Base-by-base conservation (phyloP, 2,888 invertebrate genomes). In the Galeruca laticollis region DNA sequence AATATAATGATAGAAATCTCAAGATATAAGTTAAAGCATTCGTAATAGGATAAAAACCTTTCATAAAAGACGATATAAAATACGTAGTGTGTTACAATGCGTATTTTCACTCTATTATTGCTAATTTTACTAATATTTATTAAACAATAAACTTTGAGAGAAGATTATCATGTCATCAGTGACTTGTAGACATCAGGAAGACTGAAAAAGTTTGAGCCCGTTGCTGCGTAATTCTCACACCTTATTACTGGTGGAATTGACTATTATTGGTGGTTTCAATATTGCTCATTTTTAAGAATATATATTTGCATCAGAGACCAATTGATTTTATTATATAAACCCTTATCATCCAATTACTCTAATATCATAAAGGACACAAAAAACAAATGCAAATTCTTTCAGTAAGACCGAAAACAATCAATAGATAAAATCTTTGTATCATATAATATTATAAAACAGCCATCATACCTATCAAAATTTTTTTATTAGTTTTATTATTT, bases 381-480 rank as follows among this genome's bases (percentile, higher is more conserved):
- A 57, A 57, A 57, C 18, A 57, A 54, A 54, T 54, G 56, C 18
- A 35, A 35, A 35, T 35, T 5, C 26, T 6, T 26, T 35, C 35
- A 57, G 35, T 57, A 57, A 57, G 35, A 57, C 20, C 33, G 56
- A 15, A 33, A 57, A 57, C 26, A 33, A 57, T 33, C 56, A 9
- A 57, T 54, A 31, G 26, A 54, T 18, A 21, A 52, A 52, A 35
- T 57, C 15, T 57, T 35, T 57, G 8, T 57, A 18, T 57, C 1
- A n/a, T 57, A 33, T 10, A 57, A 57, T 47, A 47, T 35, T 57
- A 35, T n/a, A 57, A 57, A 57, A 57, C 35, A 57, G 56, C 35
- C 56, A 57, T 57, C 31, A 31, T 54, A n/a, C n/a, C n/a, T n/a
- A 31, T 21, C 35, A 57, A 57, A 31, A 57, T 33, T 57, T 57